Conservation (phyloP, 2,888 invertebrate species). For the Bellardia bayeri region DNA sequence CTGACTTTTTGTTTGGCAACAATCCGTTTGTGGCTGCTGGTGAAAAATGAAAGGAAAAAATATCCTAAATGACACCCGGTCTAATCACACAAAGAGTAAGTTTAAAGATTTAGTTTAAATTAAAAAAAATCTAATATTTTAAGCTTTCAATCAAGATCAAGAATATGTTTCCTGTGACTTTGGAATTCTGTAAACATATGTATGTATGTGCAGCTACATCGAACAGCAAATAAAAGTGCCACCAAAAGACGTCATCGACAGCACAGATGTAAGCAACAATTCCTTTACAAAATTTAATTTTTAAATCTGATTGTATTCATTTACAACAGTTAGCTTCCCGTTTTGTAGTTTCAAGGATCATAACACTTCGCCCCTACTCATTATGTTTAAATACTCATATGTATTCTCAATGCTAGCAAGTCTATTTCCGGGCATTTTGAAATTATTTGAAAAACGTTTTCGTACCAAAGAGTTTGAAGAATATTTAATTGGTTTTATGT, state of each 20-base stretch:
- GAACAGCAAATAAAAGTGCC: slow-evolving; percentile 78
- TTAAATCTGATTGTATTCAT: no score
- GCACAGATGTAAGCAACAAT: slow-evolving; percentile 79
- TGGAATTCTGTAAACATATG: slow-evolving; percentile 82
- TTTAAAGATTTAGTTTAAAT: slow-evolving; percentile 2
- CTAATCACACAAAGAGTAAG: slow-evolving; percentile 85
- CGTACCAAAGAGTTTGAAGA: slow-evolving; percentile 86
- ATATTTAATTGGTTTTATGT: slow-evolving; percentile 78
- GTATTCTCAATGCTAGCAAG: slow-evolving; percentile 70
- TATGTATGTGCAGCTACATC: slow-evolving; percentile 84
- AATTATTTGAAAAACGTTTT: slow-evolving; percentile 75
- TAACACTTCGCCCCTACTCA: slow-evolving; percentile 42
- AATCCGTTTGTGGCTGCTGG: slow-evolving; percentile 85
- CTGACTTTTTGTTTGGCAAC: slow-evolving; percentile 84
- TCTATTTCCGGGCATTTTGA: slow-evolving; percentile 78
- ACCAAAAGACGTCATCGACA: slow-evolving; percentile 81
- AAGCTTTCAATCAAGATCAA: slow-evolving; percentile 78
- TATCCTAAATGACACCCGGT: slow-evolving; percentile 85
- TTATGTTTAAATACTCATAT: slow-evolving; percentile 53
- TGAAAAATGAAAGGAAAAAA: slow-evolving; percentile 84
- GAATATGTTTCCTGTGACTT: slow-evolving; percentile 84
- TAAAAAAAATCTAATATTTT: no score
- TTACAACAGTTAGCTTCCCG: slow-evolving; percentile 78
- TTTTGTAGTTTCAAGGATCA: slow-evolving; percentile 80
- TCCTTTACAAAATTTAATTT: no score